Conservation (phyloP, 2,797 vertebrate species). For the Schizopygopsis pylzovi region DNA sequence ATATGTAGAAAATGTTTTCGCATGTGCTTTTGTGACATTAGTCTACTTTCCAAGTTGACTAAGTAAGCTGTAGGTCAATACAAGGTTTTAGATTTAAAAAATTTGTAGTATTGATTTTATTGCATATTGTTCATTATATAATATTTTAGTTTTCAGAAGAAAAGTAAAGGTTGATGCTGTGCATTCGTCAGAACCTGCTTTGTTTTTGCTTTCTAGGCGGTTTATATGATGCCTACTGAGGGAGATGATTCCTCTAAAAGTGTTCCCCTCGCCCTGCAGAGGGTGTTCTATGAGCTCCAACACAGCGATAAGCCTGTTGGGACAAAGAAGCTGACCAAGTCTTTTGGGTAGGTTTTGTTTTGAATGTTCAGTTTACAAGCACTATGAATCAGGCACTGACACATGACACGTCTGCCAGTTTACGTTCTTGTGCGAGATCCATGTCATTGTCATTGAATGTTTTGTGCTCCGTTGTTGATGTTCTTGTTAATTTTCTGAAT, state of each 20-base stretch:
- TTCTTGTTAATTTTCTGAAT: background rate
- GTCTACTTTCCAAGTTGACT: background rate
- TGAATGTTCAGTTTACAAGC: background rate
- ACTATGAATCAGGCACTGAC: background rate
- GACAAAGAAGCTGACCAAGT: slow-evolving; percentile 99
- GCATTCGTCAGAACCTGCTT: background rate
- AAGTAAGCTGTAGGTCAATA: background rate
- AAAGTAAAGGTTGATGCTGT: background rate
- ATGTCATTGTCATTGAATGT: background rate
- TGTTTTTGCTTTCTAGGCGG: slow-evolving; percentile 79
- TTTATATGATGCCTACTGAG: slow-evolving; percentile 99
- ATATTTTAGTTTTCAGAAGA: background rate
- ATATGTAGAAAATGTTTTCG: background rate
- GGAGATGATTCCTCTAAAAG: slow-evolving; percentile 99
- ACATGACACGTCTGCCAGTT: background rate
- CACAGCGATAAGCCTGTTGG: slow-evolving; percentile 99
- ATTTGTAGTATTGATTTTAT: no score
- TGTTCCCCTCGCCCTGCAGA: slow-evolving; percentile 94
- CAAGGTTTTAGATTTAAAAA: background rate
- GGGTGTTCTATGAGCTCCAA: slow-evolving; percentile 98
- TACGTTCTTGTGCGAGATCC: background rate
- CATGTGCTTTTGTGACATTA: background rate
- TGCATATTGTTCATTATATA: background rate
- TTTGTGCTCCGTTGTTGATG: background rate
- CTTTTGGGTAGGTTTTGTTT: slow-evolving; percentile 86